Conservation (phyloP, 2,113 vertebrate species). For the Phalacrocorax pelagicus region DNA sequence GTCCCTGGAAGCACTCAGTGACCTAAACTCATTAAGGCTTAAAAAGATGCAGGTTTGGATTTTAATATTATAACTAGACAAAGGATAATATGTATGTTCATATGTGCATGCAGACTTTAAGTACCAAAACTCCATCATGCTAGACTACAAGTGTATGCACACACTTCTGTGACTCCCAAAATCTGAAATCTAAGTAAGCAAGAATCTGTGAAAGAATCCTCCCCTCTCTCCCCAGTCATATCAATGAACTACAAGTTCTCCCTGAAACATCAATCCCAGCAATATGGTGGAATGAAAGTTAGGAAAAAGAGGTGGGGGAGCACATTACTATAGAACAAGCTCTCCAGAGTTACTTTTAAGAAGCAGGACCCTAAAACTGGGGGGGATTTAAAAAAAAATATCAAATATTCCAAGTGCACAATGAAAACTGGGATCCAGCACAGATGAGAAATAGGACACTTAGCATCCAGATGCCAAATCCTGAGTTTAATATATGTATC, state of each 20-base stretch:
- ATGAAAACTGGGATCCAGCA: neutral
- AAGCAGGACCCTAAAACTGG: neutral
- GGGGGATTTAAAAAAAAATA: neutral
- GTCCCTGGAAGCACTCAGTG: neutral
- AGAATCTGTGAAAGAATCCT: neutral
- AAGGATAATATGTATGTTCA: neutral
- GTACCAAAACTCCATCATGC: neutral
- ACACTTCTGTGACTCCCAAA: neutral
- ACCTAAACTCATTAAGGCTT: neutral
- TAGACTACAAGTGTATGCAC: neutral
- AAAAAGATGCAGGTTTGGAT: neutral
- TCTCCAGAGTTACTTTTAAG: neutral
- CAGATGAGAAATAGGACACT: neutral
- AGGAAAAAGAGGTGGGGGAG: fast-evolving
- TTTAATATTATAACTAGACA: neutral
- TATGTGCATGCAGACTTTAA: neutral
- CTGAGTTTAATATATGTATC: neutral
- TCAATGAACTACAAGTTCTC: neutral
- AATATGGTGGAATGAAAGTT: neutral
- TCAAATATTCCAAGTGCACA: neutral
- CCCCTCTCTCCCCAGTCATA: neutral
- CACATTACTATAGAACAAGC: neutral
- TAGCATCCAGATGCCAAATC: neutral
- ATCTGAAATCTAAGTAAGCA: neutral
- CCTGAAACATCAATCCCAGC: neutral